Evolutionary conservation across 2,888 invertebrate genomes (phyloP), one percentile per base, ranked within the genome.

Genomic region (Mechanitis messenoides): DNA sequence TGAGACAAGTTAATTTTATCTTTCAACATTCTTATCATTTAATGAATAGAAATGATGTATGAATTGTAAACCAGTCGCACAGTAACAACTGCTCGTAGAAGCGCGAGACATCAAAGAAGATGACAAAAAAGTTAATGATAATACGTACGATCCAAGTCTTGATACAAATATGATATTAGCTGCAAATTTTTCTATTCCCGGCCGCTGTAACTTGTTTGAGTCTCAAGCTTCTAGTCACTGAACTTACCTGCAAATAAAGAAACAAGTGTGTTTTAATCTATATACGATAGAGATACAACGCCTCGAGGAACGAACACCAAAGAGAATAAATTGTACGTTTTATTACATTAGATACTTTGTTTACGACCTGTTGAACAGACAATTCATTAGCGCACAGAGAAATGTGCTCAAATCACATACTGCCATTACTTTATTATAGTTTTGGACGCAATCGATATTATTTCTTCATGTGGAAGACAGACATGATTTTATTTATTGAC

Each of bases 161-260:
- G 62, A 61, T 66, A 68, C 67, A 68, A 65, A 69, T 69, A 68
- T 67, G 62, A 68, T 64, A 62, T 67, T 66, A 65, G 63, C 65
- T 66, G 68, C 57, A 61, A 66, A 69, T 69, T 65, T 67, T 68
- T 69, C 67, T 68, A 68, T 69, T 67, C 67, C 65, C 63, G 65
- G 68, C 68, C 20, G 55, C 66, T 56, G 58, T 59, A 65, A 68
- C 70, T 67, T 53, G 69, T 70, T 71, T 60, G 55, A 56, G 62
- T 61, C 64, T 63, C 61, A 63, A 42, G 62, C 63, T 58, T 56
- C 63, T 55, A 59, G 68, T 64, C 60, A 70, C 47, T 64, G 67
- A 65, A 72, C 72, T 72, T 72, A 72, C 72, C 72, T 72, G 72
- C 55, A 68, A 71, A 68, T 61, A 69, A 67, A 69, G 71, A 69